Base-by-base conservation (phyloP, 2,113 vertebrate species). In the Desmodus rotundus region DNA sequence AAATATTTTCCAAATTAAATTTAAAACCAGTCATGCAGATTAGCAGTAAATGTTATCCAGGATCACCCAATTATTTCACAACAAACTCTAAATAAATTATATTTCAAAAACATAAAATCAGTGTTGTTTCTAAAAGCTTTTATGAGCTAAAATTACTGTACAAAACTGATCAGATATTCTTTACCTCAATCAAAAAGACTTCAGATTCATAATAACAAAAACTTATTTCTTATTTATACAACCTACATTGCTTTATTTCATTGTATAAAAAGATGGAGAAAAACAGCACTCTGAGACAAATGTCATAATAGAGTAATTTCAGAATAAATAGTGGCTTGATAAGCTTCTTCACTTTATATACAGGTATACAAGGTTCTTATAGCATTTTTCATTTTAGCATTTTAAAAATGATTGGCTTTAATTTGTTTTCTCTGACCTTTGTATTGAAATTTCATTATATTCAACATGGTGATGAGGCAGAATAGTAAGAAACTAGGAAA, bases 181-280 rank as follows among this genome's bases (percentile, higher is more conserved):
- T 93, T 28, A 43, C 13, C 16, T 97, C 61, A 72, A 45, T 95
- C 82, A 94, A 93, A 92, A 94, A 68, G 11, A 28, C 72, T 89
- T 1, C 9, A 22, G 31, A 1, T 33, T 94, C 65, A 91, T 78
- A 93, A 86, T 94, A 52, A 93, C 54, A 91, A 93, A 73, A 96
- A 78, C 63, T 78, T 70, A 91, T 86, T 96, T 91, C 38, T 91
- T 84, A 47, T 83, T 97, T 78, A 31, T 92, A 41, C 47, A 81
- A 68, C 17, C 36, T 73, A 19, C 10, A 54, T 65, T 91, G 77
- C 16, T 80, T 93, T 94, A 68, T 78, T 92, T 85, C 28, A 88
- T 17, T 92, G 92, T 38, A 86, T 90, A 81, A 76, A 92, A 52
- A 82, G 36, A 92, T 41, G 9, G 33, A 13, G 20, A 77, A 68